A percentile compares a stretch with the other conserved stretches of the same genome.
These are phyloP conservation scores for Bombyx mandarina DNA, from an alignment of 1,140 invertebrate species.

Conservation along the genomic window DNA sequence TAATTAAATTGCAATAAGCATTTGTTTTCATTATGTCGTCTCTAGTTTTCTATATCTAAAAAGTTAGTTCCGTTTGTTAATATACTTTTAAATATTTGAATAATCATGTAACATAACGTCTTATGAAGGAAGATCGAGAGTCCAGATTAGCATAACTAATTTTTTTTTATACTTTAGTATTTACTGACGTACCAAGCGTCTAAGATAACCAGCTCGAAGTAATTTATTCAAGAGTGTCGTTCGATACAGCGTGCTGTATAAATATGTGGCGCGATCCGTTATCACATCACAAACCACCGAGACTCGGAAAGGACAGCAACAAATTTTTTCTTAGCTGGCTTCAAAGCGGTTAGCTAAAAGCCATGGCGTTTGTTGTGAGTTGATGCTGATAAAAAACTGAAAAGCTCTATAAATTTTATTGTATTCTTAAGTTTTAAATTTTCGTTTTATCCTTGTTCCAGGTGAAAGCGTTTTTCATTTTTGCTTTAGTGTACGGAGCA, in stretches of 20 bases:
- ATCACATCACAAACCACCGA: conserved; percentile 51
- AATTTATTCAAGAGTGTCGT: conserved; percentile 55
- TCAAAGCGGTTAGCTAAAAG: conserved; percentile 65
- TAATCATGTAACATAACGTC: conserved; percentile 23
- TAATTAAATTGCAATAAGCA: no score
- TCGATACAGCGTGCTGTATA: conserved; percentile 50
- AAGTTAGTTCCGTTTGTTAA: neutral
- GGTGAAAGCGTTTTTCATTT: conserved; percentile 40
- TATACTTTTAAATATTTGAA: conserved; percentile 15
- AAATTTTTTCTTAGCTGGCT: conserved; percentile 42
- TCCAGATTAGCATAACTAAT: conserved; percentile 18
- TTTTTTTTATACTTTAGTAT: conserved; percentile 10
- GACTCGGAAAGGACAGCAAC: conserved; percentile 56
- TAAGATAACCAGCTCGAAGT: conserved; percentile 23
- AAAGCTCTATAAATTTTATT: no score
- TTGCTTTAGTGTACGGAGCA: conserved; percentile 38
- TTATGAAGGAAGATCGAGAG: conserved; percentile 10
- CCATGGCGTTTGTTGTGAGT: conserved; percentile 68
- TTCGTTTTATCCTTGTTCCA: conserved; percentile 31
- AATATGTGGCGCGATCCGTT: conserved; percentile 45
- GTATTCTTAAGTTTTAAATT: no score
- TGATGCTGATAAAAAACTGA: neutral
- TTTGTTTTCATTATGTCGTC: neutral
- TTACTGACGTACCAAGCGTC: conserved; percentile 18
- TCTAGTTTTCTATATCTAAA: no score